These are phyloP conservation scores for Amorpha juglandis DNA, from an alignment of 2,888 invertebrate genomes.

Conservation along the genomic window DNA sequence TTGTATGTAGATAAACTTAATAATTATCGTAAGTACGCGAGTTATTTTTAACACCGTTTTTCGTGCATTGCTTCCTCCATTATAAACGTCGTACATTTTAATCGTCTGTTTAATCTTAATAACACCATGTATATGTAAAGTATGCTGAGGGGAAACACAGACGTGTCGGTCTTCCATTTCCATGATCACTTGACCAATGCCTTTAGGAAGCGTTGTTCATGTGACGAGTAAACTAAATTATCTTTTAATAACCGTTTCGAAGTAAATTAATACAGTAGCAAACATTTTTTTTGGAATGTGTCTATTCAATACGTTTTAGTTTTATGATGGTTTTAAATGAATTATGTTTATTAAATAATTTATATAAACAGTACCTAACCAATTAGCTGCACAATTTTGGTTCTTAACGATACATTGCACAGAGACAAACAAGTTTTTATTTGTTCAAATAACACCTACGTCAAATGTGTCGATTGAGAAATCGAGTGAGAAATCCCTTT, in stretches of 20 bases:
- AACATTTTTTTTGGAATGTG: neutral
- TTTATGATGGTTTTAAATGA: neutral
- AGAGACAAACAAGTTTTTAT: neutral
- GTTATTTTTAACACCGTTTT: neutral
- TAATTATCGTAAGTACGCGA: too few species aligned
- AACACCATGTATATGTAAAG: slow-evolving; percentile 49
- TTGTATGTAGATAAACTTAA: too few species aligned
- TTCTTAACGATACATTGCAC: neutral
- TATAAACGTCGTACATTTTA: neutral
- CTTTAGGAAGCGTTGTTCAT: slow-evolving; percentile 42
- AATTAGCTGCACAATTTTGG: neutral
- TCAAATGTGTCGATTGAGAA: neutral
- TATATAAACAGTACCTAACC: neutral
- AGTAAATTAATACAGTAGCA: neutral
- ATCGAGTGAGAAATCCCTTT: neutral
- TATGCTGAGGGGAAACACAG: slow-evolving; percentile 51
- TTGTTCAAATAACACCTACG: neutral
- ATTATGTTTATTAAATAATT: neutral
- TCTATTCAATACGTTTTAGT: neutral
- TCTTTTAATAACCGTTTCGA: slow-evolving; percentile 1
- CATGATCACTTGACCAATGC: slow-evolving; percentile 39
- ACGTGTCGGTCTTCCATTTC: slow-evolving; percentile 47
- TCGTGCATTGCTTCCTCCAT: neutral
- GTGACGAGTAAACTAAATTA: slow-evolving; percentile 30
- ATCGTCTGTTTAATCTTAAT: neutral